phyloP scores from a whole-genome alignment of 2,888 invertebrate species.

The Chaetogeoica ovagalla region DNA sequence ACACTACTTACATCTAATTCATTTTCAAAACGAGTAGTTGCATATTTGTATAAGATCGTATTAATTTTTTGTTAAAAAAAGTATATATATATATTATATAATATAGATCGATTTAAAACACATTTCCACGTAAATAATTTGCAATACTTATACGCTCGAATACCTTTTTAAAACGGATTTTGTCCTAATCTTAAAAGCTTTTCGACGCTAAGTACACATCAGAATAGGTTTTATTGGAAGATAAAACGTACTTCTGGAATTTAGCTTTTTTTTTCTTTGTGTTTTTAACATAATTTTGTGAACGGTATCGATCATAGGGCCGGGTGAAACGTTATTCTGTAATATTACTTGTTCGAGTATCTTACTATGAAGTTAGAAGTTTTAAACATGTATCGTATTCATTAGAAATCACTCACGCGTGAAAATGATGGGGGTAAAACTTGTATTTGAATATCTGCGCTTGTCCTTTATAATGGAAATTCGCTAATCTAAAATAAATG shows the following conservation, averaged over 20 bases:
- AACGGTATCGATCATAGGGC: not conserved
- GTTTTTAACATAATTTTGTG: not conserved
- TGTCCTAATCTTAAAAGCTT: constrained; percentile 29
- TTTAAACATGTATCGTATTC: not conserved
- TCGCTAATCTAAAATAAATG: constrained; percentile 29
- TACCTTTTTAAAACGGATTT: constrained; percentile 19
- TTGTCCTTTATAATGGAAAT: not conserved
- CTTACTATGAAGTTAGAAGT: not conserved
- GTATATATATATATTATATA: too few relatives aligned
- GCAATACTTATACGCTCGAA: constrained; percentile 1
- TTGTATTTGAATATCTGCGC: not conserved
- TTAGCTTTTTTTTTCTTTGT: not conserved
- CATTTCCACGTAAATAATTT: constrained; percentile 3
- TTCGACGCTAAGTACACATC: constrained; percentile 9
- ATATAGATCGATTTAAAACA: constrained; percentile 3
- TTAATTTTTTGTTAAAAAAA: not conserved
- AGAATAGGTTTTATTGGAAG: constrained; percentile 3
- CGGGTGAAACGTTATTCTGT: constrained; percentile 7
- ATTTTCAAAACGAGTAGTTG: too few relatives aligned
- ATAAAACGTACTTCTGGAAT: constrained; percentile 13
- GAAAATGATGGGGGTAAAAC: not conserved
- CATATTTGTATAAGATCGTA: not conserved
- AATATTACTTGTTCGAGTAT: too few relatives aligned
- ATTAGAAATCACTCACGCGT: constrained; percentile 7
- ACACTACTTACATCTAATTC: too few relatives aligned